A percentile compares a stretch with the other conserved stretches of the same genome.
Evolutionary conservation across 1,140 invertebrate genomes (phyloP).

Genomic region (Trialeurodes vaporariorum): DNA sequence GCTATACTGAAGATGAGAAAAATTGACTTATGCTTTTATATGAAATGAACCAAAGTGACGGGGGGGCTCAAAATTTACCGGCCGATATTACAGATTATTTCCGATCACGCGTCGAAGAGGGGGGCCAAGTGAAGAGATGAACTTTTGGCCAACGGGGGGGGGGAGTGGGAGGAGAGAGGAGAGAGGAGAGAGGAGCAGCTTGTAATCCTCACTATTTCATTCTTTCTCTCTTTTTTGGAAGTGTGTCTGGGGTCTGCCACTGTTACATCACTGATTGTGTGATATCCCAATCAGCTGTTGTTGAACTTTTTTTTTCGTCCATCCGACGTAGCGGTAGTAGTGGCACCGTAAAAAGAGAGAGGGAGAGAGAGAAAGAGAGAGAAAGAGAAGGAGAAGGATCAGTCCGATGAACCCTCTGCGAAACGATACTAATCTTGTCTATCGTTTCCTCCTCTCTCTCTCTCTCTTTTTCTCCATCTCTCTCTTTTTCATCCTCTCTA

Average conservation of each 20-base stretch:
- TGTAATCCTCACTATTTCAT: background rate
- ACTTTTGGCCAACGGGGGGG: too few species aligned
- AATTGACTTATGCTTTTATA: background rate
- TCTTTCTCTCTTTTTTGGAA: background rate
- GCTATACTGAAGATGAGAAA: background rate
- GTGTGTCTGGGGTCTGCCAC: background rate
- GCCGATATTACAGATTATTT: background rate
- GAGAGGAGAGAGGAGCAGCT: background rate
- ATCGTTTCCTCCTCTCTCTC: too few species aligned
- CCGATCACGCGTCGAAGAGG: background rate
- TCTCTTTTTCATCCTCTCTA: too few species aligned
- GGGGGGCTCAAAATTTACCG: too few species aligned
- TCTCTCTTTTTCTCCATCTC: too few species aligned
- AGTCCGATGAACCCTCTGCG: too few species aligned
- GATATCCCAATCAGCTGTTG: background rate
- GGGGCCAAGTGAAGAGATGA: background rate
- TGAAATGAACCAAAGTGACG: too few species aligned
- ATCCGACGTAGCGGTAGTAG: too few species aligned
- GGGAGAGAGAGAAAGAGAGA: too few species aligned
- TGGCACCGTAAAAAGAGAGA: too few species aligned
- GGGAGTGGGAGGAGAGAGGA: background rate
- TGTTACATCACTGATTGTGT: background rate
- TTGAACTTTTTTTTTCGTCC: background rate
- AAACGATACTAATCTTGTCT: too few species aligned
- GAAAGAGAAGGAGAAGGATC: too few species aligned